Percentiles rank a stretch among this genome's conserved stretches.
Evolutionary conservation across 1,140 invertebrate genomes (phyloP).

Genomic region (Drosophila kepulauana): DNA sequence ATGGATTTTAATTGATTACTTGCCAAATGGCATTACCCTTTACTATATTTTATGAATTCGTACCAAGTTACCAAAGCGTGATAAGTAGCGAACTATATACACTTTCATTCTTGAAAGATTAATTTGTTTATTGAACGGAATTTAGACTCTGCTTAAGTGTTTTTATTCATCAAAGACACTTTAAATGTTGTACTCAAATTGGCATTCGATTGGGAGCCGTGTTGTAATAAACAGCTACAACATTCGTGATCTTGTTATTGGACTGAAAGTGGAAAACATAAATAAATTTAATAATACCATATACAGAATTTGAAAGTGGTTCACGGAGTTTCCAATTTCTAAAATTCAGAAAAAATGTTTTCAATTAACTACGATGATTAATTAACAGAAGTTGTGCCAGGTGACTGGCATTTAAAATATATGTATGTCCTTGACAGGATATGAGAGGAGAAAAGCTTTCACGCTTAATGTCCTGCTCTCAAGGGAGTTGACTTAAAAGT

Average conservation of each 20-base stretch:
- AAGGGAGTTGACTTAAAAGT: constrained; percentile 52
- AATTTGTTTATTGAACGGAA: constrained; percentile 9
- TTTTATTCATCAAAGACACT: constrained; percentile 12
- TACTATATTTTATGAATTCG: constrained; percentile 40
- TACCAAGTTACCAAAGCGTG: constrained; percentile 12
- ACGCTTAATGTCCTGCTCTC: neutral
- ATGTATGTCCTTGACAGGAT: constrained; percentile 13
- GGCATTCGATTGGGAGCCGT: neutral
- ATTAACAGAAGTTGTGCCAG: constrained; percentile 51
- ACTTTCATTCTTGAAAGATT: constrained; percentile 16
- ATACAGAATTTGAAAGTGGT: too few species aligned
- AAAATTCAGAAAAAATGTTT: too few species aligned
- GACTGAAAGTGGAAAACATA: too few species aligned
- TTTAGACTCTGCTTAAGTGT: constrained; percentile 19
- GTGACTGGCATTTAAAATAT: constrained; percentile 45
- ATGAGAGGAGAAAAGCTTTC: neutral
- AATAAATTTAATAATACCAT: too few species aligned
- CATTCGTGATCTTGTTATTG: too few species aligned
- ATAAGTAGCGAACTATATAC: constrained; percentile 15
- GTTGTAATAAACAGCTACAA: too few species aligned
- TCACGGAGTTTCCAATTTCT: too few species aligned
- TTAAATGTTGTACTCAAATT: neutral
- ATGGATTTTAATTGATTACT: constrained; percentile 47
- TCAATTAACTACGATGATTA: constrained; percentile 51
- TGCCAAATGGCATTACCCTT: constrained; percentile 17